Base-by-base conservation (phyloP, 2,797 vertebrate genomes). In the Galago senegalensis region DNA sequence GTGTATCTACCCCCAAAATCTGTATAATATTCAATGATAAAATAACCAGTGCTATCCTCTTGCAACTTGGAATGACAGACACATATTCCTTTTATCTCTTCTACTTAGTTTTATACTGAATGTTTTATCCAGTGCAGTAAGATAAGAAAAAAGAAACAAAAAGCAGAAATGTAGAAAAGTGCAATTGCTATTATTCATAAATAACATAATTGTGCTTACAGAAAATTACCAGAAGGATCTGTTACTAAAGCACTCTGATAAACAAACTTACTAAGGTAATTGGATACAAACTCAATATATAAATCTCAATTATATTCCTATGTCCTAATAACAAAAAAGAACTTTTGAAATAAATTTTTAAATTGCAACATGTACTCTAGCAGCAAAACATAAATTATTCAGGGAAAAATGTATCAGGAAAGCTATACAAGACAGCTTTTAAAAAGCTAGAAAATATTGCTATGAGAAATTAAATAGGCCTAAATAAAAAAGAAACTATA, bases 341-440 rank as follows among this genome's bases (percentile, higher is more conserved):
- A 12, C 70, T 60, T 81, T 84, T 18, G 46, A 67, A 89, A 53
- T 43, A 25, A 72, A 72, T 43, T 65, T 91, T 91, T 14, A 72
- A 86, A 81, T 21, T 14, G 12, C 7, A 37, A 46, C 4, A 58
- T 87, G 91, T 91, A 87, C 18, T 53, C 53, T 58, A 65, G 60
- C 1, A 91, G 9, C 10, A 94, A 93, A 88, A 91, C 11, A 95
- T 72, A 65, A 89, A 69, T 31, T 56, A 70, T 87, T 83, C 93
- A 72, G 34, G 13, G n/a, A 81, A 69, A 72, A 75, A 75, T 67
- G 27, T n/a, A 70, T 69, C 10, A 60, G 60, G 25, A 83, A 79
- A 84, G 6, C n/a, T 73, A 3, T 83, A 85, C 8, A 86, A 73
- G 14, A 49, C 3, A 43, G 3, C 11, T 43, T 14, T 72, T 11